A percentile compares a stretch with the other conserved stretches of the same genome.
These are phyloP conservation scores for Magallana nippona DNA, from an alignment of 2,888 invertebrate genomes.

Conservation along the genomic window DNA sequence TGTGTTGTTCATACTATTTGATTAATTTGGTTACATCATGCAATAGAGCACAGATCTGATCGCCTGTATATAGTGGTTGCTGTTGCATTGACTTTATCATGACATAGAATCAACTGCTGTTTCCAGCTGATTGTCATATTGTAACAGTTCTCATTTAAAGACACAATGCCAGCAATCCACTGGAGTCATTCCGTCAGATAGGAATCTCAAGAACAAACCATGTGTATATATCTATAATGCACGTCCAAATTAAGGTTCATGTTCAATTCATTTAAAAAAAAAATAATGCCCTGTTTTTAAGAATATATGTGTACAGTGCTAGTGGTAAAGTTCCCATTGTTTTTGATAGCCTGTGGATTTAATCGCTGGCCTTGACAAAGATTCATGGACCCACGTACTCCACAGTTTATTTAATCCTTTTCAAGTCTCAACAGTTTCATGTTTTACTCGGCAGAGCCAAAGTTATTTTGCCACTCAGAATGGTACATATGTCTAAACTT, in stretches of 20 bases:
- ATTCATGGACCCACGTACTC: background rate
- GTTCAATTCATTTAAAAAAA: too few species aligned
- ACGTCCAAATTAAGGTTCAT: too few species aligned
- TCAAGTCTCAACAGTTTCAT: background rate
- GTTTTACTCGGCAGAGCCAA: background rate
- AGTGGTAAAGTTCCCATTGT: background rate
- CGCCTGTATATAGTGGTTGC: background rate
- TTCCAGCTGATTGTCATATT: background rate
- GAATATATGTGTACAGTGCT: background rate
- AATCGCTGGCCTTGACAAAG: conserved; percentile 23
- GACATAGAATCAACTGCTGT: background rate
- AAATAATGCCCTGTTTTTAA: background rate
- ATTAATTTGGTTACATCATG: background rate
- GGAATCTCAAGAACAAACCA: background rate
- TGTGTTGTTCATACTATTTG: background rate
- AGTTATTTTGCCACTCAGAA: background rate
- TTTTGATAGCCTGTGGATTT: background rate
- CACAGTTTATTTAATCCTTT: background rate
- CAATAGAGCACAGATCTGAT: conserved; percentile 5
- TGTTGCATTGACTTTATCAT: background rate
- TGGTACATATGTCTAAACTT: background rate
- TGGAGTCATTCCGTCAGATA: background rate
- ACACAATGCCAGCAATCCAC: conserved; percentile 16
- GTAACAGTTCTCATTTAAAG: conserved; percentile 22
- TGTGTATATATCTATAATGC: background rate